Conservation (phyloP, 2,888 invertebrate genomes). For the Parnassius mnemosyne region DNA sequence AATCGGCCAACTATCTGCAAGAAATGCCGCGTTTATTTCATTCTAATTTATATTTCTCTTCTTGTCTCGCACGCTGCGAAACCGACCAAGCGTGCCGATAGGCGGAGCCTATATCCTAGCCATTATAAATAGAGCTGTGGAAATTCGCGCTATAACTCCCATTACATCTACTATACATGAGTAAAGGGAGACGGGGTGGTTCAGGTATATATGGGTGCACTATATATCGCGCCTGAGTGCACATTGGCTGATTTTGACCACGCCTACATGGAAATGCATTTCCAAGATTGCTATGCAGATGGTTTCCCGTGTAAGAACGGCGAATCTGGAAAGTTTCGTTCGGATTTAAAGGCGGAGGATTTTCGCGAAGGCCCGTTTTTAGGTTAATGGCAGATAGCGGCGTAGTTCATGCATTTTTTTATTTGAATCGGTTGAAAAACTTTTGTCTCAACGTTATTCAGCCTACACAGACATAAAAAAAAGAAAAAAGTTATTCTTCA, state of each 20-base stretch:
- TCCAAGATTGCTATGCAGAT: slow-evolving; percentile 77
- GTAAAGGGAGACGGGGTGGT: slow-evolving; percentile 43
- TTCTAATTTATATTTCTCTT: slow-evolving; percentile 61
- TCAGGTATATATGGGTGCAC: slow-evolving; percentile 51
- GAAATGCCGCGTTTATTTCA: slow-evolving; percentile 55
- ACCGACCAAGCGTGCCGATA: slow-evolving; percentile 66
- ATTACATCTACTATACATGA: slow-evolving; percentile 39
- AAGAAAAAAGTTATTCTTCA: slow-evolving; percentile 3
- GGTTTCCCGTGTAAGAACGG: slow-evolving; percentile 56
- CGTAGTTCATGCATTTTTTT: slow-evolving; percentile 8
- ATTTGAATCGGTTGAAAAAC: slow-evolving; percentile 14
- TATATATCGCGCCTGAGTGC: slow-evolving; percentile 79
- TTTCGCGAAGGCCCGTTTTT: slow-evolving; percentile 48
- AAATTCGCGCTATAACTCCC: slow-evolving; percentile 51
- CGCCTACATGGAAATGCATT: slow-evolving; percentile 78
- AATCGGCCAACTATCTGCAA: slow-evolving; percentile 75
- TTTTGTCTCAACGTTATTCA: slow-evolving; percentile 6
- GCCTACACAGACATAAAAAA: not conserved
- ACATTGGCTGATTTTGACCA: slow-evolving; percentile 77
- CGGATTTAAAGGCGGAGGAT: slow-evolving; percentile 44
- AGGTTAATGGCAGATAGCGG: slow-evolving; percentile 48
- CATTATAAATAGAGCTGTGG: slow-evolving; percentile 52
- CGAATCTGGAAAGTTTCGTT: slow-evolving; percentile 50
- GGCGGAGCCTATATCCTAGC: slow-evolving; percentile 60
- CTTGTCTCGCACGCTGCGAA: slow-evolving; percentile 57